Evolutionary conservation across 2,888 invertebrate genomes (phyloP).

Genomic region (Antheraea assamensis): DNA sequence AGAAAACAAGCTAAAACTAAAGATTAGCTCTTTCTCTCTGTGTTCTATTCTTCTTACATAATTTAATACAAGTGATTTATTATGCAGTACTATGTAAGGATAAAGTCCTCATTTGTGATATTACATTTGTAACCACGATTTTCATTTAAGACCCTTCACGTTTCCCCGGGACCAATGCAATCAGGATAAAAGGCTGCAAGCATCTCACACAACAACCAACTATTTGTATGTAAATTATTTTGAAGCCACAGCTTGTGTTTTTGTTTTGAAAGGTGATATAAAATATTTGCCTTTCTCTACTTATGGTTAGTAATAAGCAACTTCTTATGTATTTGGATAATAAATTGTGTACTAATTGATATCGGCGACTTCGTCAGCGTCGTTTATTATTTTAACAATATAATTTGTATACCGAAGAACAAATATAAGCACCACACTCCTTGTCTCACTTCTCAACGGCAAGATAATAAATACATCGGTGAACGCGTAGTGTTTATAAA

Average conservation of each 20-base stretch:
- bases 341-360: not conserved
- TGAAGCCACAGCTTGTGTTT: not conserved
- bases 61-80: no score
- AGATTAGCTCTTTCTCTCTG: no score
- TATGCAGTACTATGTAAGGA: not conserved
- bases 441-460: no score
- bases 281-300: not conserved
- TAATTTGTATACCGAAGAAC: no score
- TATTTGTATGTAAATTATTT: constrained; percentile 61
- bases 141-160: constrained; percentile 11
- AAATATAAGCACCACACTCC: no score
- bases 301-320: not conserved
- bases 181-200: constrained; percentile 56
- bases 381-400: no score
- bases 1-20: no score
- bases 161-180: constrained; percentile 45
- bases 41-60: no score
- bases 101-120: not conserved
- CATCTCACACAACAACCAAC: constrained; percentile 43
- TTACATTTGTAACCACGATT: constrained; percentile 3
- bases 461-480: no score
- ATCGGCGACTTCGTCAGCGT: no score
- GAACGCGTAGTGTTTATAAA: no score
- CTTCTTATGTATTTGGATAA: not conserved
- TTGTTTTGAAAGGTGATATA: not conserved